phyloP scores from a whole-genome alignment of 1,140 invertebrate genomes.

The Euschistus heros region DNA sequence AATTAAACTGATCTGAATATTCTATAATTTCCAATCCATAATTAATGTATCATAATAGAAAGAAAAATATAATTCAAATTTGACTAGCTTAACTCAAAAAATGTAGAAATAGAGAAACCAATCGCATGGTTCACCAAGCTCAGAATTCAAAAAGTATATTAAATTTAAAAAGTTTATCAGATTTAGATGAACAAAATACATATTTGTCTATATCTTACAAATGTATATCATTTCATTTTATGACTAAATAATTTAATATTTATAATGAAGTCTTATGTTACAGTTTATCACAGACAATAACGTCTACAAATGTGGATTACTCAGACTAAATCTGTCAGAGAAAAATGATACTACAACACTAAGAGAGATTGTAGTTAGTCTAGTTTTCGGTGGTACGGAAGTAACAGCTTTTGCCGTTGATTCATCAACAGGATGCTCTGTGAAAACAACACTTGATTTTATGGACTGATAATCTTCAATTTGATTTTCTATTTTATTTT shows the following conservation, averaged over 20 bases:
- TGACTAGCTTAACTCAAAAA: too few relatives aligned
- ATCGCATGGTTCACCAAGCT: too few relatives aligned
- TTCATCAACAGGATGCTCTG: slow-evolving; percentile 39
- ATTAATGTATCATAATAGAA: too few relatives aligned
- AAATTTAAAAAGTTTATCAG: too few relatives aligned
- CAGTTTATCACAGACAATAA: slow-evolving; percentile 45
- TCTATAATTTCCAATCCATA: too few relatives aligned
- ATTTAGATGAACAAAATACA: too few relatives aligned
- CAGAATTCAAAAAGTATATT: too few relatives aligned
- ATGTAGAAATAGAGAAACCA: too few relatives aligned
- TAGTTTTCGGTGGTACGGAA: slow-evolving; percentile 51
- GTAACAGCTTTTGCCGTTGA: slow-evolving; percentile 46
- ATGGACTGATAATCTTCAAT: background rate
- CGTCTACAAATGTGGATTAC: slow-evolving; percentile 42
- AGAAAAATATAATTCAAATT: too few relatives aligned
- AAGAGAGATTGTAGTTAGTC: slow-evolving; percentile 40
- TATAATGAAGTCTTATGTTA: slow-evolving; percentile 12
- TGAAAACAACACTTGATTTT: slow-evolving; percentile 31
- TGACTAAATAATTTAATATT: background rate
- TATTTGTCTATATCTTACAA: too few relatives aligned
- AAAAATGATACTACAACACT: slow-evolving; percentile 24
- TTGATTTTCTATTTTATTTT: too few relatives aligned
- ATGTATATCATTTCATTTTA: background rate
- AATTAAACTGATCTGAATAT: too few relatives aligned
- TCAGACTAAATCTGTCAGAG: slow-evolving; percentile 39